Conservation (phyloP, 2,888 invertebrate species). For the Chromoteleia sp. region DNA sequence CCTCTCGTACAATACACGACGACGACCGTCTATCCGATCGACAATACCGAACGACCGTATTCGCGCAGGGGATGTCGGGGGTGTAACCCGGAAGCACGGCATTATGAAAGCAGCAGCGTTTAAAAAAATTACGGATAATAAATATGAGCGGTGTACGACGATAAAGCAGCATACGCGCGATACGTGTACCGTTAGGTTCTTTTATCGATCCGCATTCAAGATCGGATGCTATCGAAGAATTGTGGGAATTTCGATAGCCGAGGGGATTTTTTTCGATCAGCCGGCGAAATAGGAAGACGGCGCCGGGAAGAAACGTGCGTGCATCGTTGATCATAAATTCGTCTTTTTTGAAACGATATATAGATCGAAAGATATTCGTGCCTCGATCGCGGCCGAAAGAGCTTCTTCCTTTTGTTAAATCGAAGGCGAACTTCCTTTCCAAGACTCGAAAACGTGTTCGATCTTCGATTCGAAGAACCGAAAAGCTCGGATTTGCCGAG, state of each 20-base stretch:
- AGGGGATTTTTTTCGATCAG: slow-evolving; percentile 26
- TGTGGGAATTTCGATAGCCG: slow-evolving; percentile 66
- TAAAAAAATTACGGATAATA: slow-evolving; percentile 69
- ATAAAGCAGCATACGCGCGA: slow-evolving; percentile 78
- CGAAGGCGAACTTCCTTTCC: slow-evolving; percentile 1
- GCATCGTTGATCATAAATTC: slow-evolving; percentile 13
- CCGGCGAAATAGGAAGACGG: slow-evolving; percentile 32
- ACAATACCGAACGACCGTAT: slow-evolving; percentile 34
- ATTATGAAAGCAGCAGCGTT: slow-evolving; percentile 12
- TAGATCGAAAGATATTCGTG: slow-evolving; percentile 14
- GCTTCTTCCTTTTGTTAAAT: slow-evolving; percentile 2
- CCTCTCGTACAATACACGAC: slow-evolving; percentile 33
- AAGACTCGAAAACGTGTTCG: too few relatives aligned
- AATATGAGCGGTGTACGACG: slow-evolving; percentile 63
- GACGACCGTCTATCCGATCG: slow-evolving; percentile 40
- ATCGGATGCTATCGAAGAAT: slow-evolving; percentile 72
- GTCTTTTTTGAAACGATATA: slow-evolving; percentile 7
- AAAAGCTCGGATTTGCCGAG: too few relatives aligned
- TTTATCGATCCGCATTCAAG: slow-evolving; percentile 74
- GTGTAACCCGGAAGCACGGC: slow-evolving; percentile 51
- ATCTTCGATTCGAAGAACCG: too few relatives aligned
- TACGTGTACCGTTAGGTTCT: slow-evolving; percentile 81
- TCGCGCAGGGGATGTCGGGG: slow-evolving; percentile 50
- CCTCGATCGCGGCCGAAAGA: background rate
- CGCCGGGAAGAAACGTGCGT: slow-evolving; percentile 1